These are phyloP conservation scores for Pipistrellus pipistrellus DNA, from an alignment of 2,797 vertebrate genomes.

Conservation along the genomic window DNA sequence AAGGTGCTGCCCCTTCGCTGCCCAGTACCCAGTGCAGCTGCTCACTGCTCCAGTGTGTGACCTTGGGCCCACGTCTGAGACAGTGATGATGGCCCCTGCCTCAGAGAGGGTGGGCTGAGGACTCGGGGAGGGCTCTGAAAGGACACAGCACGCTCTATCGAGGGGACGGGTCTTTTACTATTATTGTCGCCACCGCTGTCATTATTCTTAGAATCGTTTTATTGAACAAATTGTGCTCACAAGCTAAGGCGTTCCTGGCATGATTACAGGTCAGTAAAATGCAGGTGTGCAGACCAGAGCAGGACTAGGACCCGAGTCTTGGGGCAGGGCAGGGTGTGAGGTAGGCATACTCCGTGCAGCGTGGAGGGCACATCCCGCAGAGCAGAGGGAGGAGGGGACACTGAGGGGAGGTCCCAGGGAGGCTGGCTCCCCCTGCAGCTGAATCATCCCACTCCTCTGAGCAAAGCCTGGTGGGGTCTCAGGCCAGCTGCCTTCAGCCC, in stretches of 20 bases:
- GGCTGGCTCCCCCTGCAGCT: not conserved
- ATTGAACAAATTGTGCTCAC: not conserved
- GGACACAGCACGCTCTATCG: accelerated
- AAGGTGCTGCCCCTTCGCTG: not conserved
- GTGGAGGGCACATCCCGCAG: not conserved
- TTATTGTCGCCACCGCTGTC: accelerated
- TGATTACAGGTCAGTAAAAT: not conserved
- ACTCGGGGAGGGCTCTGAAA: not conserved
- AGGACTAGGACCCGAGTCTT: not conserved
- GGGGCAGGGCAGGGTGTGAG: not conserved
- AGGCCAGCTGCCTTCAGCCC: not conserved
- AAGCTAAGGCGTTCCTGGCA: not conserved
- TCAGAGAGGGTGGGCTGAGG: not conserved
- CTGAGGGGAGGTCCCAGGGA: not conserved
- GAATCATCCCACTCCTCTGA: not conserved
- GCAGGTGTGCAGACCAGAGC: not conserved
- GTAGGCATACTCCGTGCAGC: accelerated
- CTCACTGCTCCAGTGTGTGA: not conserved
- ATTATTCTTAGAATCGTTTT: not conserved
- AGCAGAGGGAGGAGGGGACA: not conserved
- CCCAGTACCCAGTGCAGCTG: accelerated
- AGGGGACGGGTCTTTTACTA: not conserved
- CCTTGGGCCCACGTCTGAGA: not conserved
- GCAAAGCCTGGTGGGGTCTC: not conserved
- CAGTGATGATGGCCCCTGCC: not conserved